A percentile compares a stretch with the other conserved stretches of the same genome.
phyloP scores from a whole-genome alignment of 2,113 vertebrate genomes.

The Scytalopus superciliaris region DNA sequence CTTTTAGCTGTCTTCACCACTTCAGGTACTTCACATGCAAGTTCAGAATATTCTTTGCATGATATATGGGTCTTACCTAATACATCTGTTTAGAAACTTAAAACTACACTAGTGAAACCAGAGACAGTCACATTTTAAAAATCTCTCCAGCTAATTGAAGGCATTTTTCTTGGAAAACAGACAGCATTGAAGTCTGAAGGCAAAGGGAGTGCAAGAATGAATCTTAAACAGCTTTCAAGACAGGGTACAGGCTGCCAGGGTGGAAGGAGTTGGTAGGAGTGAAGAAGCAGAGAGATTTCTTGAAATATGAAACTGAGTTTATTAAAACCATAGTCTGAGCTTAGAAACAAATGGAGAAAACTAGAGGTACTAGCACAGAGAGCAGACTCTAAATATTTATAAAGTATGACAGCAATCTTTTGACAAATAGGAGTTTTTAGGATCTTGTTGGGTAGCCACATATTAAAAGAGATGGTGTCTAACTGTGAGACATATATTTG shows the following conservation, averaged over 20 bases:
- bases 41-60: background rate
- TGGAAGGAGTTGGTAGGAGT: background rate
- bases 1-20: background rate
- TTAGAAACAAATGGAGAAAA: background rate
- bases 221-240: background rate
- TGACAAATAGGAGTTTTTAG: background rate
- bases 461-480: slow-evolving; percentile 7
- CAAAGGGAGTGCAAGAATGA: background rate
- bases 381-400: slow-evolving; percentile 40
- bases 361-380: background rate
- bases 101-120: background rate
- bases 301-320: background rate
- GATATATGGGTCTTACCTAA: background rate
- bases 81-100: background rate
- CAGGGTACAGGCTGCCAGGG: background rate
- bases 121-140: background rate
- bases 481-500: slow-evolving; percentile 6
- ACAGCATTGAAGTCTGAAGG: background rate
- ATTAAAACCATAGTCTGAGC: background rate
- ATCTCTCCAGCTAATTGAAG: background rate
- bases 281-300: background rate
- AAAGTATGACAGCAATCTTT: background rate
- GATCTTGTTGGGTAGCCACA: slow-evolving; percentile 4
- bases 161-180: background rate
- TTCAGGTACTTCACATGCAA: background rate